phyloP scores from a whole-genome alignment of 2,113 vertebrate genomes.

The Neopipo cinnamomea region DNA sequence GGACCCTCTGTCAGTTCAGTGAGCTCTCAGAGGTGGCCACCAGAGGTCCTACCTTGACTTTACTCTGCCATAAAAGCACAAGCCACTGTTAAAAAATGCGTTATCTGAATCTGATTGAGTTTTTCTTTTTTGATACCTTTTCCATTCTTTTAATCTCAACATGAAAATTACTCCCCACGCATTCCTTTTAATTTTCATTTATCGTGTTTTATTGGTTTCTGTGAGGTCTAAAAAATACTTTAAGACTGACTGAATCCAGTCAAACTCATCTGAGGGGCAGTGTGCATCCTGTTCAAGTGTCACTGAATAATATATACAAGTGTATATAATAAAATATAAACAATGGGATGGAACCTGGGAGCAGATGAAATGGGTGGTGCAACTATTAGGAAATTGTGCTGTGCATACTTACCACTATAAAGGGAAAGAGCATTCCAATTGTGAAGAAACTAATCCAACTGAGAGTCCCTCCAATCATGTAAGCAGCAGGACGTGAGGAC shows the following conservation, averaged over 20 bases:
- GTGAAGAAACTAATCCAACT: slow-evolving; percentile 92
- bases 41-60: not conserved
- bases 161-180: not conserved
- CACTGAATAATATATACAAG: not conserved
- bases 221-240: not conserved
- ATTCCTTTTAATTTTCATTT: not conserved
- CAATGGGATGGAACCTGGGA: not conserved
- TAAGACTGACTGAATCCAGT: not conserved
- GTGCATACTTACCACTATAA: slow-evolving; percentile 80
- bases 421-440: slow-evolving; percentile 88
- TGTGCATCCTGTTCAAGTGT: not conserved
- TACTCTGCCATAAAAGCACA: not conserved
- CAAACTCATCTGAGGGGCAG: not conserved
- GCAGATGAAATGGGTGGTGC: not conserved
- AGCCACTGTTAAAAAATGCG: not conserved
- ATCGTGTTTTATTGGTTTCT: not conserved
- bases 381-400: not conserved
- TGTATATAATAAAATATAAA: not conserved
- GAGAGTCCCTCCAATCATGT: slow-evolving; percentile 80
- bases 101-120: not conserved
- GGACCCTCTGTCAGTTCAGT: not conserved
- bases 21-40: not conserved
- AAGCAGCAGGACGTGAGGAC: slow-evolving; percentile 85
- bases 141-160: not conserved
- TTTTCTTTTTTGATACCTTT: not conserved